Percentiles rank a stretch among this genome's conserved stretches.
Conservation (phyloP, 1,140 invertebrate species). For the Lordiphosa stackelbergi region DNA sequence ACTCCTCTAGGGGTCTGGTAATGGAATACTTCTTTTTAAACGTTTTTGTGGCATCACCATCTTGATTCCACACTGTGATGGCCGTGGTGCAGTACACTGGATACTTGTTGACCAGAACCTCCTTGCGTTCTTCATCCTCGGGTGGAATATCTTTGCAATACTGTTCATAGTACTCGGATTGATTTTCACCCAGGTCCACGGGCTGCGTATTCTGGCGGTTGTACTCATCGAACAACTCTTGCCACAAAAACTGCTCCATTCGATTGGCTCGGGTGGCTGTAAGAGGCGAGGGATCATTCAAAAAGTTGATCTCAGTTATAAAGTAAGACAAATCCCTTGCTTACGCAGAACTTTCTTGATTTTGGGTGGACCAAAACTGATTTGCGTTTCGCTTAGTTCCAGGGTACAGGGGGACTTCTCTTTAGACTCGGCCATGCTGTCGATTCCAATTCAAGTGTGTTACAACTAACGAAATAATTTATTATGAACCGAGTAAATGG, state of each 20-base stretch:
- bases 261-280: constrained; percentile 54
- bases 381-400: constrained; percentile 41
- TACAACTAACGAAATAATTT: constrained; percentile 57
- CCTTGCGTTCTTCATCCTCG: constrained; percentile 49
- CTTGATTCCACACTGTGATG: constrained; percentile 60
- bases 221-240: constrained; percentile 64
- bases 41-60: constrained; percentile 59
- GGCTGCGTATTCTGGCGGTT: constrained; percentile 36
- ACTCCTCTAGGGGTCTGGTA: constrained; percentile 56
- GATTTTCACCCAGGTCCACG: constrained; percentile 17
- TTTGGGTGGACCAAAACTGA: constrained; percentile 45
- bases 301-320: background rate
- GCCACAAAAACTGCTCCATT: constrained; percentile 63
- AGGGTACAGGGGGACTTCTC: constrained; percentile 28
- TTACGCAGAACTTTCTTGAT: constrained; percentile 47
- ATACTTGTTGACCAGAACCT: constrained; percentile 55
- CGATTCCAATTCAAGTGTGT: constrained; percentile 2
- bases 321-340: constrained; percentile 2
- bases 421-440: constrained; percentile 25
- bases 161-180: constrained; percentile 63
- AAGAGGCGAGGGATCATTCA: background rate
- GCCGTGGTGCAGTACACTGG: constrained; percentile 65
- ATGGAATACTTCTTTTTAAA: constrained; percentile 58
- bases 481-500: constrained; percentile 27
- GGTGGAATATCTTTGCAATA: constrained; percentile 61